phyloP scores from a whole-genome alignment of 2,888 invertebrate genomes.

The Pegoplata infirma region DNA sequence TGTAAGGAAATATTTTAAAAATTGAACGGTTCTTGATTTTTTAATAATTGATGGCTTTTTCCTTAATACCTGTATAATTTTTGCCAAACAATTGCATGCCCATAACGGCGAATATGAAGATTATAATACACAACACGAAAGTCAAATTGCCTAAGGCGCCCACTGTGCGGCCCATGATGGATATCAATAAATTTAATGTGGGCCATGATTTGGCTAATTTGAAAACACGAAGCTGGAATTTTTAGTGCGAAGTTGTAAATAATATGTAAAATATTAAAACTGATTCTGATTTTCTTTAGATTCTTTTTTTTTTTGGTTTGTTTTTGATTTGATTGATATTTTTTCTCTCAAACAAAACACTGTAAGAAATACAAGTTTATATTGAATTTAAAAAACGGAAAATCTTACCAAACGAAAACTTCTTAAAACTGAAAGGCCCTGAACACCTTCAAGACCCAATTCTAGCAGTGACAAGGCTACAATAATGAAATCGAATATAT shows the following conservation, averaged over 20 bases:
- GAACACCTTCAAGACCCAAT: constrained; percentile 94
- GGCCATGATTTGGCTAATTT: constrained; percentile 99
- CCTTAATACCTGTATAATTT: constrained; percentile 85
- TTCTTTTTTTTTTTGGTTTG: constrained; percentile 1
- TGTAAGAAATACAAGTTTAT: constrained; percentile 40
- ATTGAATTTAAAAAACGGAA: not conserved
- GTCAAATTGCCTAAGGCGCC: constrained; percentile 98
- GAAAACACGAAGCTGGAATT: constrained; percentile 94
- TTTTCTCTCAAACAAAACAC: constrained; percentile 12
- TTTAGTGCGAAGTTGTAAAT: constrained; percentile 41
- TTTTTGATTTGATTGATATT: constrained; percentile 1
- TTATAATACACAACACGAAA: constrained; percentile 98
- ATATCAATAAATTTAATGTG: constrained; percentile 97
- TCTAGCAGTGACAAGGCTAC: constrained; percentile 97
- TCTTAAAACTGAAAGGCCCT: constrained; percentile 97
- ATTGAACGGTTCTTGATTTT: constrained; percentile 8
- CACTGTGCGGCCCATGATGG: constrained; percentile 98
- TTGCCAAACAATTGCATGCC: constrained; percentile 99
- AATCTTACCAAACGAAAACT: constrained; percentile 97
- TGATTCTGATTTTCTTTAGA: constrained; percentile 27
- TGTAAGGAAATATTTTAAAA: constrained; percentile 54
- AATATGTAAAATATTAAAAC: constrained; percentile 5
- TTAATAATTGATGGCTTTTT: constrained; percentile 35
- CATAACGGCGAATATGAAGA: constrained; percentile 99
- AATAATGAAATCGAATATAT: constrained; percentile 98